Conservation (phyloP, 1,140 invertebrate genomes). For the Fopius arisanus region DNA sequence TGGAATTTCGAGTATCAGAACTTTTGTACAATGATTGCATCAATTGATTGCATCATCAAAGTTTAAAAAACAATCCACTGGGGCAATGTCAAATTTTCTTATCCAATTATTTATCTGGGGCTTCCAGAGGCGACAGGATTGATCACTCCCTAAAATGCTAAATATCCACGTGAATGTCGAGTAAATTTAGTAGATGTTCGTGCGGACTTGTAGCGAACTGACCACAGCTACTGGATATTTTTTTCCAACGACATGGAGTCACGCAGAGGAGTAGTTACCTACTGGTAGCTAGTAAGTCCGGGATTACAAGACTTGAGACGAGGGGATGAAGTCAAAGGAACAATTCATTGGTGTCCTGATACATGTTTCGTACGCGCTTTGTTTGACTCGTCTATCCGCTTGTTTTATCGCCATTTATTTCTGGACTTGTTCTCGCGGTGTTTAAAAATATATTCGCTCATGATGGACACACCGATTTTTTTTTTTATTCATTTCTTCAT, state of each 20-base stretch:
- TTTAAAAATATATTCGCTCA: slow-evolving; percentile 3
- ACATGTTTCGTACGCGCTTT: not conserved
- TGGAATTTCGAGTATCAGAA: no score
- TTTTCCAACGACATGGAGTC: slow-evolving; percentile 24
- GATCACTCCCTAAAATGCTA: not conserved
- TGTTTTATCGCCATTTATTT: not conserved
- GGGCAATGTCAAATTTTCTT: no score
- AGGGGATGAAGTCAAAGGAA: not conserved
- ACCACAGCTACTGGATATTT: slow-evolving; percentile 10
- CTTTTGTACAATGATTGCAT: no score
- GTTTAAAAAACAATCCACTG: no score
- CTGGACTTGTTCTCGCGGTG: not conserved
- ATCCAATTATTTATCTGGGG: no score
- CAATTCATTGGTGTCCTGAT: slow-evolving; percentile 14
- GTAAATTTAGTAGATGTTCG: not conserved
- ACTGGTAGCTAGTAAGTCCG: slow-evolving; percentile 18
- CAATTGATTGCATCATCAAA: no score
- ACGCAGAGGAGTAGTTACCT: slow-evolving; percentile 18
- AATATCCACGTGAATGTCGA: not conserved
- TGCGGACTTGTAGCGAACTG: not conserved
- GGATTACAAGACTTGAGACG: not conserved
- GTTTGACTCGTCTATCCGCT: not conserved
- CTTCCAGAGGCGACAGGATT: not conserved
- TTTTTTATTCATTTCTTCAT: not conserved
- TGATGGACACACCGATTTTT: not conserved